phyloP scores from a whole-genome alignment of 2,888 invertebrate species.

The Andrena trimmerana region DNA sequence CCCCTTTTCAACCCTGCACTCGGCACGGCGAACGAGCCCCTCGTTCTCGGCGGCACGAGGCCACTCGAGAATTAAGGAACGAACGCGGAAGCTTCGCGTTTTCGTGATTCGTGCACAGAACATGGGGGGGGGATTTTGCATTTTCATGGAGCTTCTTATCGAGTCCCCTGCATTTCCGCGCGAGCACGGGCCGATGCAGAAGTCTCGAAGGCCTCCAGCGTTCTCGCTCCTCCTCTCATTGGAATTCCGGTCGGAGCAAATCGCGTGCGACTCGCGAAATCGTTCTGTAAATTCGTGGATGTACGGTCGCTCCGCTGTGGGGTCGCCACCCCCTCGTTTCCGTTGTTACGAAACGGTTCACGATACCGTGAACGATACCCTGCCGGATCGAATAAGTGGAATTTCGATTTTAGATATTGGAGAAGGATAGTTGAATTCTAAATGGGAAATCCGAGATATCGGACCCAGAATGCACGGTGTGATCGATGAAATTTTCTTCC shows the following conservation, averaged over 20 bases:
- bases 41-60: not conserved
- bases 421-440: too few relatives aligned
- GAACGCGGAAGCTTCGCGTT: not conserved
- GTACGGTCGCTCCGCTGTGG: not conserved
- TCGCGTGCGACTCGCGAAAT: conserved; percentile 40
- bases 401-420: not conserved
- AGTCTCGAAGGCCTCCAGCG: not conserved
- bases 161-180: not conserved
- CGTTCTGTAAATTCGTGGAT: conserved; percentile 10
- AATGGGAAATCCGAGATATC: too few relatives aligned
- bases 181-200: not conserved
- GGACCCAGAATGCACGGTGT: too few relatives aligned
- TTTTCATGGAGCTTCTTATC: conserved; percentile 26
- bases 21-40: not conserved
- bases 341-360: not conserved
- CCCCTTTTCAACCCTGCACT: conserved; percentile 6
- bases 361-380: not conserved
- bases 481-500: not conserved
- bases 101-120: not conserved
- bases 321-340: not conserved
- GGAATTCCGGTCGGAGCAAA: conserved; percentile 36
- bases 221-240: conserved; percentile 22
- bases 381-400: not conserved
- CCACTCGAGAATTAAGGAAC: conserved; percentile 33
- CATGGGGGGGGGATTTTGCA: not conserved